These are phyloP conservation scores for Drosophila quinaria DNA, from an alignment of 2,888 invertebrate genomes.

Conservation along the genomic window DNA sequence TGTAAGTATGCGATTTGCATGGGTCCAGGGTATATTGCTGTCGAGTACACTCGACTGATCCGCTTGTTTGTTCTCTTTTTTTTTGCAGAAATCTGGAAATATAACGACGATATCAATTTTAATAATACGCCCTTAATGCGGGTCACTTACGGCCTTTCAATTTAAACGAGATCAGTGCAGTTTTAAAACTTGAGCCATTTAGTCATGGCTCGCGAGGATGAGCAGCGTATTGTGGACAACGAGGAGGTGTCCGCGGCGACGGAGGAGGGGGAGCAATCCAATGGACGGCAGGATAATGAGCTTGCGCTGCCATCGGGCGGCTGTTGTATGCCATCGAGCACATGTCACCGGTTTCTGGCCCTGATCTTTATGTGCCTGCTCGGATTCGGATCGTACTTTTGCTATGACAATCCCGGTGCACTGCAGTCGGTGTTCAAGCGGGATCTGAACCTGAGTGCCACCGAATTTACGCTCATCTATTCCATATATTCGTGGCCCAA, in stretches of 20 bases:
- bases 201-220: conserved; percentile 71
- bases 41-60: too few species aligned
- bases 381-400: conserved; percentile 98
- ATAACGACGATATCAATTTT: conserved; percentile 45
- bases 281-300: conserved; percentile 83
- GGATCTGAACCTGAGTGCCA: conserved; percentile 92
- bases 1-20: too few species aligned
- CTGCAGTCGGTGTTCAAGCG: conserved; percentile 93
- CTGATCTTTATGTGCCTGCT: conserved; percentile 97
- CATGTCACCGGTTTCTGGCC: conserved; percentile 92
- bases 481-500: conserved; percentile 99
- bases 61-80: background rate
- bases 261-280: conserved; percentile 15
- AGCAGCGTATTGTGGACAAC: conserved; percentile 67
- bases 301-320: conserved; percentile 71
- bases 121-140: conserved; percentile 52
- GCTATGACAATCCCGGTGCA: conserved; percentile 98
- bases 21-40: too few species aligned
- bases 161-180: conserved; percentile 39
- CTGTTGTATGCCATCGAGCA: conserved; percentile 90
- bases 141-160: conserved; percentile 27
- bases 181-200: conserved; percentile 20
- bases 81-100: conserved; percentile 52
- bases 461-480: conserved; percentile 95
- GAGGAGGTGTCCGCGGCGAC: conserved; percentile 47